phyloP scores from a whole-genome alignment of 2,888 invertebrate species.

The Eilema caniola region DNA sequence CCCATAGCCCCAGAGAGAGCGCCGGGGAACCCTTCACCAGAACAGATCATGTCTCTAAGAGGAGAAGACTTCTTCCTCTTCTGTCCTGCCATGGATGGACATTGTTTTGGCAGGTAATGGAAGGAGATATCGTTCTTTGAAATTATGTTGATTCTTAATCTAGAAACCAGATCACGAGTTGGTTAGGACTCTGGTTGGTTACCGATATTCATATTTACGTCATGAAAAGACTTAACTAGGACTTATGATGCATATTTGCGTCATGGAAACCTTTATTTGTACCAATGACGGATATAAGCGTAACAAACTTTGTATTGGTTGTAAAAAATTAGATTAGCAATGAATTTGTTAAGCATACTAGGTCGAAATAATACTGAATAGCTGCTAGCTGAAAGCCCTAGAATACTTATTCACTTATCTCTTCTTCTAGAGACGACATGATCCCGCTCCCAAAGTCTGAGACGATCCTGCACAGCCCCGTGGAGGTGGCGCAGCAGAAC shows the following conservation, averaged over 20 bases:
- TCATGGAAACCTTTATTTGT: no score
- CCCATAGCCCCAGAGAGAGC: conserved; percentile 69
- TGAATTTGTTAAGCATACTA: no score
- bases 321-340: no score
- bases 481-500: conserved; percentile 75
- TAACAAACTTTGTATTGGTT: no score
- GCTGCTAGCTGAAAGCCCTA: background rate
- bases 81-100: conserved; percentile 68
- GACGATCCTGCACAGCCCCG: conserved; percentile 72
- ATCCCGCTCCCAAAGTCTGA: conserved; percentile 73
- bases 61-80: conserved; percentile 81
- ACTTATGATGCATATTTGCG: no score
- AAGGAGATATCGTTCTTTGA: background rate
- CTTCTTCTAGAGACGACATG: conserved; percentile 71
- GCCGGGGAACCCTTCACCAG: conserved; percentile 61
- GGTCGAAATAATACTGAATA: no score
- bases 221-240: no score
- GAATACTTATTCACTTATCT: background rate
- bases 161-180: no score
- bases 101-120: conserved; percentile 73
- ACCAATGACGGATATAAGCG: no score
- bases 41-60: conserved; percentile 69
- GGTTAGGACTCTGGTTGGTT: no score
- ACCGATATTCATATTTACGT: no score
- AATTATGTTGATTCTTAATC: no score